Base-by-base conservation (phyloP, 2,888 invertebrate species). In the Ypsolopha scabrella region DNA sequence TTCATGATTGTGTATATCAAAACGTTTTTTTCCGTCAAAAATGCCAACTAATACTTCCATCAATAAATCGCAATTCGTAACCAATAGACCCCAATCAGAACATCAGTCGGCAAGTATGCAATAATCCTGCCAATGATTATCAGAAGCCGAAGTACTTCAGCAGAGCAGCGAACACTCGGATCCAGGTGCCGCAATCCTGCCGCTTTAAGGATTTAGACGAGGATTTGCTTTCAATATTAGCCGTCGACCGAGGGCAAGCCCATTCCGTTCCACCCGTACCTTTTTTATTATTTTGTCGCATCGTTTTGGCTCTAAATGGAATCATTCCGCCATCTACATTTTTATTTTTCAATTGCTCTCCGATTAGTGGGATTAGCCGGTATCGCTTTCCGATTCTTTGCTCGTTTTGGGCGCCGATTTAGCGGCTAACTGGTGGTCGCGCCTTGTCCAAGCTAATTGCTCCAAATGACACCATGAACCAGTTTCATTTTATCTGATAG, bases 221-320 rank as follows among this genome's bases (percentile, higher is more conserved):
- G 87, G 87, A 85, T 87, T 87, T 86, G 87, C 81, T 87, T 87
- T 87, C 87, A 87, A 87, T 87, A 87, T 87, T 85, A 87, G 85
- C 76, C 77, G 72, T 69, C 75, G 78, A 76, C 74, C 77, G 64
- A 72, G 75, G 75, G 69, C 71, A 69, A 71, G 70, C 69, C 71
- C 79, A 70, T 74, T 74, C 77, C 74, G 79, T 75, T 77, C 76
- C 78, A 65, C 68, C 67, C 68, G 69, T 67, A 72, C 77, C 77
- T 80, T 86, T 83, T 86, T 86, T 86, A 82, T 85, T 86, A 86
- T 86, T 86, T 85, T 80, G 83, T 82, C 86, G 86, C 86, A 79
- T 85, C 86, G 86, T 86, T 86, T 83, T 80, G 83, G 80, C 77
- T 77, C 82, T 72, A 81, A 86, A 83, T 81, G 85, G 85, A 86